Base-by-base conservation (phyloP, 2,888 invertebrate species). In the Poecilus cupreus region DNA sequence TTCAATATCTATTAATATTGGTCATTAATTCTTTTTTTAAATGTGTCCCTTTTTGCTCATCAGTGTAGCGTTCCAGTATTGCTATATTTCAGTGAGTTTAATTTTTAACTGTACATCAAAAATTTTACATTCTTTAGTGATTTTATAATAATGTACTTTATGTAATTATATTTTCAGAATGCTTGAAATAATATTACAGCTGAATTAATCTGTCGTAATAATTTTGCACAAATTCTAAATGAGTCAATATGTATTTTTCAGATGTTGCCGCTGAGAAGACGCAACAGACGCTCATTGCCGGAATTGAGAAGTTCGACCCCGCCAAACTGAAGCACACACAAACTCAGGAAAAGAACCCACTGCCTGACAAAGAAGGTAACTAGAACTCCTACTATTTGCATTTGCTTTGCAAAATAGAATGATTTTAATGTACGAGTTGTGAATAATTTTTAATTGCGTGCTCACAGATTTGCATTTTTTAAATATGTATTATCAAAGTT, bases 281-380 rank as follows among this genome's bases (percentile, higher is more conserved):
- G 83, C 94, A 95, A 89, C 94, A 96, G 88, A 96, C 95, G 83
- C 90, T 97, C 83, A 93, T 97, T 87, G 95, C 94, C 86, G 96
- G 96, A 79, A 96, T 97, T 86, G 96, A 96, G 89, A 93, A 93
- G 85, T 97, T 97, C 88, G 95, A 97, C 90, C 92, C 95, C 82
- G 93, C 91, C 85, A 94, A 94, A 88, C 90, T 97, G 89, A 97
- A 97, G 90, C 97, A 96, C 90, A 96, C 97, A 72, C 95, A 97
- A 90, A 97, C 97, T 82, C 93, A 96, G 86, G 97, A 97, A 89
- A 98, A 97, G 90, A 97, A 97, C 89, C 94, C 96, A 77, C 93
- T 98, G 87, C 98, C 98, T 60, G 97, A 97, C 88, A 96, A 96
- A 72, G 72, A 43, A 22, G 72, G 43, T 46, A 72, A 49, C 24